Evolutionary conservation across 2,113 vertebrate species (phyloP).

Genomic region (Rhizomys pruinosus): DNA sequence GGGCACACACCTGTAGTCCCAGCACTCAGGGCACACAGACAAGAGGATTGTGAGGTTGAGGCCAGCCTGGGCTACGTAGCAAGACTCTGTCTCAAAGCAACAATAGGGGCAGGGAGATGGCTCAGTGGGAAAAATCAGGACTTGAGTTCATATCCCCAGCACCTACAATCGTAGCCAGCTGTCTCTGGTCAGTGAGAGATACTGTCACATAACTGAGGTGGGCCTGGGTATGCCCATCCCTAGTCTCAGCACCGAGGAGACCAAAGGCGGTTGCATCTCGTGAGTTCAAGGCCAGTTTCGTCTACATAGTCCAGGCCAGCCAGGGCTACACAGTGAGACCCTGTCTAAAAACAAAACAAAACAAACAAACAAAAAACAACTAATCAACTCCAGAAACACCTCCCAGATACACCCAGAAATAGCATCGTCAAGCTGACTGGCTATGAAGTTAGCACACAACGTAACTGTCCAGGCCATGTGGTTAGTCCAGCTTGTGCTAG

Average conservation of each 20-base stretch:
- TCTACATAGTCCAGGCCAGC: background rate
- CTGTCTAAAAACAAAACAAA: background rate
- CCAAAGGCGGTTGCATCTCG: too few relatives aligned
- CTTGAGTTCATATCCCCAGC: too few relatives aligned
- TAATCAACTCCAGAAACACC: background rate
- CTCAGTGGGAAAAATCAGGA: too few relatives aligned
- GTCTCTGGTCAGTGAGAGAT: background rate
- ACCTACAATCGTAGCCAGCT: too few relatives aligned
- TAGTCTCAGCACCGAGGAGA: too few relatives aligned
- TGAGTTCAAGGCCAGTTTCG: too few relatives aligned
- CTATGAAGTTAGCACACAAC: background rate
- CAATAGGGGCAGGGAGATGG: background rate
- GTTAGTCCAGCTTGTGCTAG: background rate
- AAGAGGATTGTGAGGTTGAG: background rate
- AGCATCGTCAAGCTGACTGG: background rate
- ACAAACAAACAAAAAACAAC: background rate
- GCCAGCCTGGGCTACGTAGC: too few relatives aligned
- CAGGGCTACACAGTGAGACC: background rate
- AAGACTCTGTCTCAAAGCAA: too few relatives aligned
- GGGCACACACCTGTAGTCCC: too few relatives aligned
- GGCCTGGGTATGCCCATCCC: too few relatives aligned
- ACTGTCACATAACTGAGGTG: too few relatives aligned
- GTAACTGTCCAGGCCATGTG: background rate
- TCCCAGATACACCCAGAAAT: background rate
- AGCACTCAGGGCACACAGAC: background rate